Conservation (phyloP, 1,140 invertebrate genomes). For the Mylabris phalerata region DNA sequence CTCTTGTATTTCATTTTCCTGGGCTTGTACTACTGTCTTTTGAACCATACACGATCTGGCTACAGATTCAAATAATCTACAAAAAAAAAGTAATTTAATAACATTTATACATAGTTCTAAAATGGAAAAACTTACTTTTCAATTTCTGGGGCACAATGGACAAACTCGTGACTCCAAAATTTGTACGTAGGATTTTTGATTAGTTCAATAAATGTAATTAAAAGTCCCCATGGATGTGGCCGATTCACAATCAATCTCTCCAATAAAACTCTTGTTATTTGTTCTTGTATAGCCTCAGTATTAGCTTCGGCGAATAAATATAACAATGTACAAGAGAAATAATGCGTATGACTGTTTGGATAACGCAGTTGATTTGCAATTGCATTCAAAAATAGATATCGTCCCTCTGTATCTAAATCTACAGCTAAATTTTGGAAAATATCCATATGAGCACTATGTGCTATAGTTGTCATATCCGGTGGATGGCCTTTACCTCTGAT, state of each 20-base stretch:
- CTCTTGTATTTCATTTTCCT: conserved; percentile 53
- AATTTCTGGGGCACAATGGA: conserved; percentile 97
- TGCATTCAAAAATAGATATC: conserved; percentile 87
- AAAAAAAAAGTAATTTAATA: conserved; percentile 33
- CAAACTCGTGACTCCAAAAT: conserved; percentile 99
- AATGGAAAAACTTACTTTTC: conserved; percentile 70
- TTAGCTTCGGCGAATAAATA: conserved; percentile 98
- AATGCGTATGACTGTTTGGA: conserved; percentile 99
- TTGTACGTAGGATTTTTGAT: conserved; percentile 99
- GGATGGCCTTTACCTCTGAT: conserved; percentile 81
- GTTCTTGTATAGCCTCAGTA: conserved; percentile 88
- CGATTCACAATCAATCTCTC: conserved; percentile 96
- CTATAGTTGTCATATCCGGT: conserved; percentile 93
- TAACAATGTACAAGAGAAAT: conserved; percentile 95
- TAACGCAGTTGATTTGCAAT: conserved; percentile 98
- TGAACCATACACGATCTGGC: conserved; percentile 89
- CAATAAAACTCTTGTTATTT: conserved; percentile 86
- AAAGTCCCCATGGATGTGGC: conserved; percentile 97
- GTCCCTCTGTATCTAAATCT: conserved; percentile 93
- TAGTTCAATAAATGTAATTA: conserved; percentile 98
- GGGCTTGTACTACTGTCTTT: conserved; percentile 55
- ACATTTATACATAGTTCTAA: background rate
- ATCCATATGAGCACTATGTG: conserved; percentile 97
- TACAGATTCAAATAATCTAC: conserved; percentile 85
- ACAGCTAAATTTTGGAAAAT: conserved; percentile 99